Evolutionary conservation across 2,797 vertebrate genomes (phyloP), one percentile per base, ranked within the genome.

Genomic region (Leuciscus waleckii): DNA sequence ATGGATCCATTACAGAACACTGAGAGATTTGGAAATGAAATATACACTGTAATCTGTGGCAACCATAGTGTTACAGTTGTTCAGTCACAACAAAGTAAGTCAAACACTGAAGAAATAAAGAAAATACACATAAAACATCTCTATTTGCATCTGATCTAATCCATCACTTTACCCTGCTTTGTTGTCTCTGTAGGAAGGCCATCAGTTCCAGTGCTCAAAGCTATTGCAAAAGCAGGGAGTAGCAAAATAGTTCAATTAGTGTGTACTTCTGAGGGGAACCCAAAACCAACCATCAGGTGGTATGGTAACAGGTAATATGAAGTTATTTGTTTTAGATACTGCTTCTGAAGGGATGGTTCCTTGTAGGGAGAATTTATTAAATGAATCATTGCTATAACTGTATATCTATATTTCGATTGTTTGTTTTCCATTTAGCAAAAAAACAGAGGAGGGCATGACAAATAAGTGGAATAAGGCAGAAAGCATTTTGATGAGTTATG

Each of bases 241-340:
- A 0, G 0, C 0, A 0, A 29, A 41, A 0, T 0, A 1, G 0
- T 0, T 90, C 89, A 0, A 78, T 87, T 0, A 0, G 0, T 3
- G 89, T 99, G 97, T 39, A 0, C 89, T 58, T 97, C 97, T 6
- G 92, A 94, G 2, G 94, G 96, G 21, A 90, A 90, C 76, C 96
- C 96, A 0, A 91, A 87, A 39, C 94, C 97, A 0, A 87, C 1
- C 0, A 74, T 98, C 79, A 13, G 87, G 26, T 98, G 96, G 96
- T 85, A 92, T 41, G 13, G 43, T 19, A 10, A 35, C 32, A 46
- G 75, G 56, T 37, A 26, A 26, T 2, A 0, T 26, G 37, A 51
- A 35, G 51, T 79, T 87, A 69, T 63, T 13, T 5, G 0, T 26
- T 19, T 10, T 19, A 13, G 16, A 54, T 17, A 46, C 13, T 29